Evolutionary conservation across 2,888 invertebrate genomes (phyloP).

Genomic region (Lithophane semibrunnea): DNA sequence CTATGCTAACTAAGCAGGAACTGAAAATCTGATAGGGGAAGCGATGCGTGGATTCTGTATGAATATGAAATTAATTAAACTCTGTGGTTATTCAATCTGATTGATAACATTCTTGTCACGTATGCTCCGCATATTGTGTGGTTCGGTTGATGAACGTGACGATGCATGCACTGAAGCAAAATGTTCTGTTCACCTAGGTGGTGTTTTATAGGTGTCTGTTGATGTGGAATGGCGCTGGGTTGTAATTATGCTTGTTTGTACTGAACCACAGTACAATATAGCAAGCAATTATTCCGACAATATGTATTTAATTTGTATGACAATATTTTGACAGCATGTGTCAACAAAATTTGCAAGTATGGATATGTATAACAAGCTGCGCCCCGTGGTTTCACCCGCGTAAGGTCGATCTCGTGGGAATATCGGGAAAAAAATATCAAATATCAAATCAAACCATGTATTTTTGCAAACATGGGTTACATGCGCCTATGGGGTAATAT

Average conservation of each 20-base stretch:
- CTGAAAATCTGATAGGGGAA: not conserved
- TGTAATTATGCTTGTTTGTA: not conserved
- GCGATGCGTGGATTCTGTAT: not conserved
- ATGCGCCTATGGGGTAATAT: too few relatives aligned
- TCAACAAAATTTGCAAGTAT: not conserved
- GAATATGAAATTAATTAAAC: slow-evolving; percentile 24
- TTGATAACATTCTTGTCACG: slow-evolving; percentile 41
- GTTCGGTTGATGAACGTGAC: slow-evolving; percentile 16
- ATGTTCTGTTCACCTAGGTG: not conserved
- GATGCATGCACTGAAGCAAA: not conserved
- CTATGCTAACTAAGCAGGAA: too few relatives aligned
- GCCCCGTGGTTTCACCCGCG: too few relatives aligned
- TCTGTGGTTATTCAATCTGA: slow-evolving; percentile 20
- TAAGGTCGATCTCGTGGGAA: too few relatives aligned
- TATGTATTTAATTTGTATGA: too few relatives aligned
- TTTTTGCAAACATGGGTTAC: too few relatives aligned
- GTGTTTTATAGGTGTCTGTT: not conserved
- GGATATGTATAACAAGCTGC: not conserved
- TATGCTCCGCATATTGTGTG: slow-evolving; percentile 5
- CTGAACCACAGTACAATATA: not conserved
- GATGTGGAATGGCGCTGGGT: not conserved
- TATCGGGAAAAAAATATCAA: too few relatives aligned
- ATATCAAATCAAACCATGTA: too few relatives aligned
- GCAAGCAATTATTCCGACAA: not conserved
- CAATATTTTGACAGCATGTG: not conserved